Evolutionary conservation across 1,140 invertebrate species (phyloP).

Genomic region (Chelonus insularis): DNA sequence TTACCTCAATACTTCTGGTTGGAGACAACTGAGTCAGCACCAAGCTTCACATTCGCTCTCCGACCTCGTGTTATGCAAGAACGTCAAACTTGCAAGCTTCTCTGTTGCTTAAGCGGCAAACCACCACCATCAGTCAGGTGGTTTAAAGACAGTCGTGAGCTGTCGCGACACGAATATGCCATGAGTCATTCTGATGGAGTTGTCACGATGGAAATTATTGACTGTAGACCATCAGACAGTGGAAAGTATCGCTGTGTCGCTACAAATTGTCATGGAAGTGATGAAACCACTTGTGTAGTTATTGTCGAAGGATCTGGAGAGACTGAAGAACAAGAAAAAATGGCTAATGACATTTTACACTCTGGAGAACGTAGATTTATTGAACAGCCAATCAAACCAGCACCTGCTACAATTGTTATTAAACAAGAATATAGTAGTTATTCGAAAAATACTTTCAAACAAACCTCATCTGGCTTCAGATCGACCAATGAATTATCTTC

Average conservation of each 20-base stretch:
- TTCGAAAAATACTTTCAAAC: slow-evolving; percentile 9
- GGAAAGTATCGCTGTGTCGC: slow-evolving; percentile 95
- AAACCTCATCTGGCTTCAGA: slow-evolving; percentile 35
- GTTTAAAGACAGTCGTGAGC: slow-evolving; percentile 91
- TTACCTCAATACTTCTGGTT: slow-evolving; percentile 86
- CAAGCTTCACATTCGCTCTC: slow-evolving; percentile 95
- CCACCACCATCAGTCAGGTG: slow-evolving; percentile 89
- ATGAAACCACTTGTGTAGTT: slow-evolving; percentile 93
- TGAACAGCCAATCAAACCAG: slow-evolving; percentile 77
- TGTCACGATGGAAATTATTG: slow-evolving; percentile 93
- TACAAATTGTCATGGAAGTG: slow-evolving; percentile 87
- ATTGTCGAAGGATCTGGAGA: slow-evolving; percentile 89
- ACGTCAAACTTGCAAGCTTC: slow-evolving; percentile 91
- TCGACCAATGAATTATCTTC: slow-evolving; percentile 32
- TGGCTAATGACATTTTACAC: slow-evolving; percentile 84
- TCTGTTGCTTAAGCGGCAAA: slow-evolving; percentile 93
- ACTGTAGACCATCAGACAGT: slow-evolving; percentile 91
- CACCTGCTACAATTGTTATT: slow-evolving; percentile 72
- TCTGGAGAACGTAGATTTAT: slow-evolving; percentile 85
- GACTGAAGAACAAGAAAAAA: slow-evolving; percentile 76
- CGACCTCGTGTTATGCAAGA: slow-evolving; percentile 97
- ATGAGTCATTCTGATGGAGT: slow-evolving; percentile 91
- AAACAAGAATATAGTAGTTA: slow-evolving; percentile 46
- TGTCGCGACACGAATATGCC: slow-evolving; percentile 87
- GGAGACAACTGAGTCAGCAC: slow-evolving; percentile 86